Evolutionary conservation across 2,888 invertebrate genomes (phyloP).

Genomic region (Cepaea hortensis): DNA sequence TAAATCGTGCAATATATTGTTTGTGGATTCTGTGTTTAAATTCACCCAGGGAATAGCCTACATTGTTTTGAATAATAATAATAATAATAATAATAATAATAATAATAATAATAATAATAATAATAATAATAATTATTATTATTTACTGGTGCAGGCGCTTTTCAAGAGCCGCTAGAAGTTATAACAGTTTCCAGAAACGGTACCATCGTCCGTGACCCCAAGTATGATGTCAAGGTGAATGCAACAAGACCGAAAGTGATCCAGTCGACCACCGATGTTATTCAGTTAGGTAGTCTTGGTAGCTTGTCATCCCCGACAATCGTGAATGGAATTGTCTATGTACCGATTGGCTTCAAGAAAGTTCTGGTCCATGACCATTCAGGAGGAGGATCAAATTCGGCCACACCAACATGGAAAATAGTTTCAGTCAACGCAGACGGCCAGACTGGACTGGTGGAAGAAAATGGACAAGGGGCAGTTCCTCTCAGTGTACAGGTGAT

Average conservation of each 20-base stretch:
- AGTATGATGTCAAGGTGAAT: constrained; percentile 22
- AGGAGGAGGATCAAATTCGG: constrained; percentile 8
- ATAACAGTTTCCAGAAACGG: constrained; percentile 30
- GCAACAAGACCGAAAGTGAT: background rate
- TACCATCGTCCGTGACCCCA: constrained; percentile 34
- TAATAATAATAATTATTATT: no score
- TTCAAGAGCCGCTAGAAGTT: constrained; percentile 23
- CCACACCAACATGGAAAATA: constrained; percentile 1
- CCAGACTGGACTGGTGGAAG: constrained; percentile 23
- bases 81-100: no score
- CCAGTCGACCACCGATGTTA: background rate
- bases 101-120: no score
- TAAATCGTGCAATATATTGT: no score
- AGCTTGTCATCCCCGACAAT: constrained; percentile 28
- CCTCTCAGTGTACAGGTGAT: constrained; percentile 44
- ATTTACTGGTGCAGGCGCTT: background rate
- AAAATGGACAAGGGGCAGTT: constrained; percentile 27
- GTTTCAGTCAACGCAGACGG: constrained; percentile 19
- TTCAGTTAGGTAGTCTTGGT: constrained; percentile 25
- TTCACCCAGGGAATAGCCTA: no score
- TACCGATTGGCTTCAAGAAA: constrained; percentile 16
- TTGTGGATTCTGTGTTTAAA: no score
- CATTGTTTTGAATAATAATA: no score
- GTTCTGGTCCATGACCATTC: constrained; percentile 33
- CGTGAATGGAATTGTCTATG: constrained; percentile 38